Base-by-base conservation (phyloP, 2,113 vertebrate species). In the Otis tarda region DNA sequence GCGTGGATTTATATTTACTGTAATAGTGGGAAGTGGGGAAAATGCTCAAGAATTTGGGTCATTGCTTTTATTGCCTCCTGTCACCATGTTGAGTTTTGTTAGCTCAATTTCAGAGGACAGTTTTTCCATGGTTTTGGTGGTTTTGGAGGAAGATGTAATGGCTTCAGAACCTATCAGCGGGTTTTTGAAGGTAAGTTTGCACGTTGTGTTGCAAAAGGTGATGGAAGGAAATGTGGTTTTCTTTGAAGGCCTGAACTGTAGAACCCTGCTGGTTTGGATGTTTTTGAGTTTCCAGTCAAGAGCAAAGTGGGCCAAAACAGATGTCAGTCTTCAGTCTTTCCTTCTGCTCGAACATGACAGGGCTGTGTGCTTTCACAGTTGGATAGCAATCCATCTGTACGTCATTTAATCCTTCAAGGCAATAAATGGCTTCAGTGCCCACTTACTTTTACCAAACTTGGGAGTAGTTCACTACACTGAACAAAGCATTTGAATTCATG, bases 11-110 rank as follows among this genome's bases (percentile, higher is more conserved):
- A 41, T 52, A 16, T 77, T 5, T 68, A 41, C 52, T 92, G 69
- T 89, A 94, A 63, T 52, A 95, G 83, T 79, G 60, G 90, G 68
- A 93, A 86, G 61, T 77, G 65, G 83, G 70, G 82, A 80, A 71
- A 88, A 81, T 37, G 63, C 89, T 87, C 35, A 19, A 63, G 63
- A 88, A 79, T 89, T 87, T 90, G 85, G 69, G 69, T 69, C 59
- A 23, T 87, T 53, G 50, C 64, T 77, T 87, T 84, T 67, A 57
- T 60, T 27, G 14, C 35, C 45, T 87, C 80, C 35, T 68, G 2
- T 84, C 75, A 33, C 52, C 74, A 7, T 0, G 2, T 0, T 76
- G 63, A 49, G n/a, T 71, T 84, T 64, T 64, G 39, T n/a, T 82
- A 70, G 81, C 22, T 52, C 18, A 2, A 0, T 63, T 87, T 87